Percentiles rank a stretch among this genome's conserved stretches.
These are phyloP conservation scores for Littorina saxatilis DNA, from an alignment of 1,140 invertebrate species.

Conservation along the genomic window DNA sequence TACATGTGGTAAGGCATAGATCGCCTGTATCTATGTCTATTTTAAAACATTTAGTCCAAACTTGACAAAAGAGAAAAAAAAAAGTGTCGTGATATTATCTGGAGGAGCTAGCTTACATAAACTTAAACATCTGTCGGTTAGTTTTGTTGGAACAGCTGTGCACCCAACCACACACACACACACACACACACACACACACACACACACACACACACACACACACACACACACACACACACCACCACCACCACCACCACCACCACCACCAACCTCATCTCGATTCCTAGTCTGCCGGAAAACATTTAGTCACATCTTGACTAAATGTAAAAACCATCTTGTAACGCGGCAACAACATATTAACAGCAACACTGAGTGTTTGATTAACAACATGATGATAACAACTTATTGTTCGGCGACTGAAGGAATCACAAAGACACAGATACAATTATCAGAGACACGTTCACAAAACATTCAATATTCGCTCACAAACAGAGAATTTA, in stretches of 20 bases:
- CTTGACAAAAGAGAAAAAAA: not conserved
- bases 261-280: no score
- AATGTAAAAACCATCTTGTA: not conserved
- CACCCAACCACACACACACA: constrained; percentile 14
- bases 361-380: not conserved
- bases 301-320: no score
- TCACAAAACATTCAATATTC: not conserved
- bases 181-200: not conserved
- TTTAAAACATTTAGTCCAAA: no score
- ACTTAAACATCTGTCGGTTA: not conserved
- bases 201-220: constrained; percentile 33
- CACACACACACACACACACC: constrained; percentile 5
- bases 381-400: not conserved
- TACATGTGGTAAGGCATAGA: no score
- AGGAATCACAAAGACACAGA: not conserved
- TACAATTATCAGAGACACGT: not conserved
- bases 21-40: no score
- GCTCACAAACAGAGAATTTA: no score
- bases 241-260: not conserved
- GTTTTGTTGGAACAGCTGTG: not conserved
- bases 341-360: not conserved
- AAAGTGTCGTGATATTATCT: not conserved
- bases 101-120: not conserved
- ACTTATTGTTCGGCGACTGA: no score
- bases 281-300: no score